These are phyloP conservation scores for Agriopis leucophaearia DNA, from an alignment of 2,888 invertebrate species.

Conservation along the genomic window DNA sequence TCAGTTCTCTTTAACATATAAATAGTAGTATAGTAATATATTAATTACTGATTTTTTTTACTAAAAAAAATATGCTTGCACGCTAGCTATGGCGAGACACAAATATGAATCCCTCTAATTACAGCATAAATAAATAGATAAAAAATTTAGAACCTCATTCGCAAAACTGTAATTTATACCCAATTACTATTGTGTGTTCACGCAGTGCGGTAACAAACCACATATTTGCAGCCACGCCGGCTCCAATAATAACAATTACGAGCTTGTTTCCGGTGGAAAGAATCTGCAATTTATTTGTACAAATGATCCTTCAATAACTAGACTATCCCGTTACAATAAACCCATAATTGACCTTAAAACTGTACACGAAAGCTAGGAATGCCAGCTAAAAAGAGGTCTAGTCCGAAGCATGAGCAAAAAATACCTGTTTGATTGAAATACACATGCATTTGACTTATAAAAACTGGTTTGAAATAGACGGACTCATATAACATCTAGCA, in stretches of 20 bases:
- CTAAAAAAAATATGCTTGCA: too few species aligned
- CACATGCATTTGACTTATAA: too few species aligned
- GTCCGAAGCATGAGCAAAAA: constrained; percentile 18
- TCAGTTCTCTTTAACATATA: too few species aligned
- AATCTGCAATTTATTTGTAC: constrained; percentile 35
- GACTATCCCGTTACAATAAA: constrained; percentile 32
- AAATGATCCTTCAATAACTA: constrained; percentile 35
- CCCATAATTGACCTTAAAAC: constrained; percentile 30
- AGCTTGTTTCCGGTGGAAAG: constrained; percentile 31
- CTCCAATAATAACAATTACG: constrained; percentile 34
- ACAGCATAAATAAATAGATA: constrained; percentile 27
- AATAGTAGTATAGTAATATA: too few species aligned
- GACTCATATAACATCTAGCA: constrained; percentile 1
- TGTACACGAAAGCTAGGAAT: constrained; percentile 19
- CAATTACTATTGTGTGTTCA: constrained; percentile 41
- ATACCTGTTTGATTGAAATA: constrained; percentile 5
- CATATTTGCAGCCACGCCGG: constrained; percentile 29
- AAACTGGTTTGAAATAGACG: neutral
- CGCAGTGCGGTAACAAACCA: constrained; percentile 37
- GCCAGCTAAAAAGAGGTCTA: neutral
- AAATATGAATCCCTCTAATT: constrained; percentile 2
- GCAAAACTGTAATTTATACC: constrained; percentile 37
- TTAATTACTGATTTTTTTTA: too few species aligned
- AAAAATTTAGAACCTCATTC: constrained; percentile 32
- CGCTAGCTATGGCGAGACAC: too few species aligned